phyloP scores from a whole-genome alignment of 2,113 vertebrate species.

The Isichthys henryi region DNA sequence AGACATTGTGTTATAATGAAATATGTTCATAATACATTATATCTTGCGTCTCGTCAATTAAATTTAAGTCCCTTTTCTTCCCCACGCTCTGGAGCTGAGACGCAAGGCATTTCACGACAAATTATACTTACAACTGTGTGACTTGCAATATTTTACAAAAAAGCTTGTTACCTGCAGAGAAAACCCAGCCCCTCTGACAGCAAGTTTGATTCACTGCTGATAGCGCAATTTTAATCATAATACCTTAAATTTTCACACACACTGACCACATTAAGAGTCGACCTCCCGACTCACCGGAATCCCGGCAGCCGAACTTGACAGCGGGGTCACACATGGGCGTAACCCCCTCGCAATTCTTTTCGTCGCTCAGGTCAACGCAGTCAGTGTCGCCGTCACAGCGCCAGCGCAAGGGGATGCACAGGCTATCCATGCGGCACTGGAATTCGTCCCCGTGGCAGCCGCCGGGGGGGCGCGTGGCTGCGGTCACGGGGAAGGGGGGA shows the following conservation, averaged over 20 bases:
- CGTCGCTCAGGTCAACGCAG: conserved; percentile 91
- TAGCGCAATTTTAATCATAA: background rate
- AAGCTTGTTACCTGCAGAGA: background rate
- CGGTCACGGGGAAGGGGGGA: background rate
- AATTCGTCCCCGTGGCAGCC: conserved; percentile 90
- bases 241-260: background rate
- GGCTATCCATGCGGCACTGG: conserved; percentile 84
- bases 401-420: conserved; percentile 94
- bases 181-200: background rate
- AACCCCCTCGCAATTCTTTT: conserved; percentile 88
- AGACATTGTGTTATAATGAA: no score
- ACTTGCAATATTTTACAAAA: background rate
- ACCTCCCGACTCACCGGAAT: conserved; percentile 72
- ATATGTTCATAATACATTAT: background rate
- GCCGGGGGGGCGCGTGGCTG: conserved; percentile 85
- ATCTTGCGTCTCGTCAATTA: background rate
- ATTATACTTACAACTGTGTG: background rate
- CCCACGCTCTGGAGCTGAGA: background rate
- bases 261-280: background rate
- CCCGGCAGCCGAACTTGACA: conserved; percentile 89
- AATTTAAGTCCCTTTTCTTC: background rate
- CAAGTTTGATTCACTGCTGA: no score
- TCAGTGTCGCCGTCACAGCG: conserved; percentile 88
- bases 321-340: conserved; percentile 86
- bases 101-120: background rate